Conservation (phyloP, 2,888 invertebrate species). For the Unio delphinus region DNA sequence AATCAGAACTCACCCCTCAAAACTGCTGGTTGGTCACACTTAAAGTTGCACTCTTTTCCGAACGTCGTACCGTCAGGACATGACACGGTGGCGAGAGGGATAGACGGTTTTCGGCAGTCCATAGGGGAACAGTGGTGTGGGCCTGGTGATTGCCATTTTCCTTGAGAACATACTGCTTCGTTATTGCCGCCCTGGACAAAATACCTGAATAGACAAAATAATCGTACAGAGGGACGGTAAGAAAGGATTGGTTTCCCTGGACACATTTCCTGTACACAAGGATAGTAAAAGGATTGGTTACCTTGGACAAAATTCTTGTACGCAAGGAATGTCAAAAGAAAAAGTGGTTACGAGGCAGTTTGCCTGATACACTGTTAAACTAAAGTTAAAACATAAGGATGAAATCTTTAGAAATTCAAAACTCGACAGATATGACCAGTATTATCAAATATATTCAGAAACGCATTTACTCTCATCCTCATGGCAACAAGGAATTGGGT, state of each 20-base stretch:
- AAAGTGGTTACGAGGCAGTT: neutral
- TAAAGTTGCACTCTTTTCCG: constrained; percentile 52
- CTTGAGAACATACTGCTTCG: constrained; percentile 41
- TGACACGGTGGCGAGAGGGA: constrained; percentile 47
- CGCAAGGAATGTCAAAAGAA: neutral
- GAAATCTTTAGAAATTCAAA: too few relatives aligned
- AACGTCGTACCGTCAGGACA: constrained; percentile 56
- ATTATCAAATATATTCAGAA: too few relatives aligned
- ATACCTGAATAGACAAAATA: constrained; percentile 29
- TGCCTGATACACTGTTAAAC: too few relatives aligned
- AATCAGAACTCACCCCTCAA: constrained; percentile 43
- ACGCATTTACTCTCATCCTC: too few relatives aligned
- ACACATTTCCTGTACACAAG: neutral
- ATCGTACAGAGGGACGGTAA: neutral
- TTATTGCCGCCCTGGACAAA: constrained; percentile 24
- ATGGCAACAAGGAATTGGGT: too few relatives aligned
- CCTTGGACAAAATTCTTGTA: neutral
- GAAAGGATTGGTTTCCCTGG: too few relatives aligned
- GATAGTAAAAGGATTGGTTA: neutral
- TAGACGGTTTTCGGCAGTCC: constrained; percentile 49
- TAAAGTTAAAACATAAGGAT: too few relatives aligned
- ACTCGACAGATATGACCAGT: too few relatives aligned
- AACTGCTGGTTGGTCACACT: constrained; percentile 55
- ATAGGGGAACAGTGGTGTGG: constrained; percentile 51
- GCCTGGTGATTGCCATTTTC: constrained; percentile 43